Percentiles rank a stretch among this genome's conserved stretches.
These are phyloP conservation scores for Ciconia stormi DNA, from an alignment of 2,113 vertebrate species.

Conservation along the genomic window DNA sequence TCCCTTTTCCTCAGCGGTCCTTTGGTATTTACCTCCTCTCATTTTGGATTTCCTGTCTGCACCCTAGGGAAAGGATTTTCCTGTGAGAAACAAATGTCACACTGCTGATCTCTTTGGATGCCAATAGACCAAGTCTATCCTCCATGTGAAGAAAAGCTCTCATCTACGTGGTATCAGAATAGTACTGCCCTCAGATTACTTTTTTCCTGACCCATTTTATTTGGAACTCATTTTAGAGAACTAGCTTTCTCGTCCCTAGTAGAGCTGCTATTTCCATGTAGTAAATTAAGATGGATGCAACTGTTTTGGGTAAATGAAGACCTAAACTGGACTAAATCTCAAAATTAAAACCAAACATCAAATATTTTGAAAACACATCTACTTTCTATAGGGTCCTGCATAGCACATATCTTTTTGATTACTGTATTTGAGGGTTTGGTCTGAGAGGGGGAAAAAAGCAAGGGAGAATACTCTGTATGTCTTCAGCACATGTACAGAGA, in stretches of 20 bases:
- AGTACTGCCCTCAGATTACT: not conserved
- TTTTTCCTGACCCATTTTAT: not conserved
- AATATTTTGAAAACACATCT: not conserved
- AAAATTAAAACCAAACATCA: not conserved
- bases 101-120: not conserved
- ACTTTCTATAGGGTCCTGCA: not conserved
- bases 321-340: not conserved
- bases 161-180: not conserved
- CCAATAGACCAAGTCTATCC: not conserved
- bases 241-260: not conserved
- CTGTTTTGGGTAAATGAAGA: not conserved
- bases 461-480: not conserved
- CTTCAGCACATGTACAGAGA: not conserved
- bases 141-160: not conserved
- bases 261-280: not conserved
- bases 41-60: constrained; percentile 58
- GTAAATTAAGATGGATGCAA: not conserved
- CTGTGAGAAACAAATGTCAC: constrained; percentile 58
- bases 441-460: not conserved
- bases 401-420: not conserved
- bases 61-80: constrained; percentile 51
- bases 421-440: not conserved
- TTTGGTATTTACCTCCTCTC: constrained; percentile 57
- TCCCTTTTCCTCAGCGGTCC: constrained; percentile 15
- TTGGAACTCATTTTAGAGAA: not conserved